A percentile compares a stretch with the other conserved stretches of the same genome.
These are phyloP conservation scores for Protaetia brevitarsis DNA, from an alignment of 1,140 invertebrate genomes.

Conservation along the genomic window DNA sequence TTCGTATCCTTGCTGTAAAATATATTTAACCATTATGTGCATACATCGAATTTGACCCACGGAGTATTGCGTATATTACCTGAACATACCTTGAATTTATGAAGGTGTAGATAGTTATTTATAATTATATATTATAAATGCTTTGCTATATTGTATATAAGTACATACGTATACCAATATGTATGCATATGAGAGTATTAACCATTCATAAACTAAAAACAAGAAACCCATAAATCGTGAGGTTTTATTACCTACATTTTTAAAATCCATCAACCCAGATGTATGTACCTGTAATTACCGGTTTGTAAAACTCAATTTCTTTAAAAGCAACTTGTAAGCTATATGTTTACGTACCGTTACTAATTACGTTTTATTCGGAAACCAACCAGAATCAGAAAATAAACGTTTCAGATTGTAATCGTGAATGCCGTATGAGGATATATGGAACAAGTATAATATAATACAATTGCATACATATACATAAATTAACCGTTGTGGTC, in stretches of 20 bases:
- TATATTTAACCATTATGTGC: too few relatives aligned
- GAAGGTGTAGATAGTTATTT: too few relatives aligned
- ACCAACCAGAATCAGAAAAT: slow-evolving; percentile 6
- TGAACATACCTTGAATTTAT: too few relatives aligned
- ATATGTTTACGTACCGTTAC: slow-evolving; percentile 9
- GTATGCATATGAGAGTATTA: too few relatives aligned
- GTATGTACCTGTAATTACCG: slow-evolving; percentile 4
- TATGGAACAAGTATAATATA: not conserved
- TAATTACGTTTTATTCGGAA: slow-evolving; percentile 10
- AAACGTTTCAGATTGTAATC: slow-evolving; percentile 1
- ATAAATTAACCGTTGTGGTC: too few relatives aligned
- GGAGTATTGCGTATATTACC: too few relatives aligned
- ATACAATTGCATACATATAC: too few relatives aligned
- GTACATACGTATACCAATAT: too few relatives aligned
- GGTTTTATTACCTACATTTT: slow-evolving; percentile 15
- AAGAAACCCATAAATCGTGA: not conserved
- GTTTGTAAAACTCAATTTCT: slow-evolving; percentile 10
- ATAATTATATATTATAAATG: too few relatives aligned
- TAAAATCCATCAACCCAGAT: slow-evolving; percentile 5
- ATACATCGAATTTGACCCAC: too few relatives aligned
- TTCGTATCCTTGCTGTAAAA: too few relatives aligned
- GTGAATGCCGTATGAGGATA: not conserved
- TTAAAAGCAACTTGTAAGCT: not conserved
- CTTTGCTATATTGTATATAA: too few relatives aligned
- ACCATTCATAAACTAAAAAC: slow-evolving; percentile 1